These are phyloP conservation scores for Drosophila punjabiensis DNA, from an alignment of 1,140 invertebrate genomes.

Conservation along the genomic window DNA sequence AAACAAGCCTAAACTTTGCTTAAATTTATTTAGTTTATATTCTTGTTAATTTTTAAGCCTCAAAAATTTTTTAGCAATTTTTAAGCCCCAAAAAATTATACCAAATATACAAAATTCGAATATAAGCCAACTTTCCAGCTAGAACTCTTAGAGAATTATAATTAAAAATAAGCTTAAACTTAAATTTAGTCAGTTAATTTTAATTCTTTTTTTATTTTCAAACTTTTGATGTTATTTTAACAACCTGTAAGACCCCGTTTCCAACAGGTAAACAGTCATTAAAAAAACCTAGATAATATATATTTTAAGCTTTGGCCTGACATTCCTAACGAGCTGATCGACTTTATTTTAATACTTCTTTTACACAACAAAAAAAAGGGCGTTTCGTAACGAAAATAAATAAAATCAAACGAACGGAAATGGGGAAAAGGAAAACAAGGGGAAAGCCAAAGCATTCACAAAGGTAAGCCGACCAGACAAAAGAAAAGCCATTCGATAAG, in stretches of 20 bases:
- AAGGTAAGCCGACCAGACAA: conserved; percentile 42
- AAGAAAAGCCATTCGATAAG: conserved; percentile 43
- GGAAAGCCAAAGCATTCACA: conserved; percentile 9
- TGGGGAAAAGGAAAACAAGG: neutral
- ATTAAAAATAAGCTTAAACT: neutral
- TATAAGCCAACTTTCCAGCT: neutral
- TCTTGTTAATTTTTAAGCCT: too few relatives aligned
- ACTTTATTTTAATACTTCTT: conserved; percentile 8
- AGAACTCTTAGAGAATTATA: neutral
- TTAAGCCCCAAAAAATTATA: too few relatives aligned
- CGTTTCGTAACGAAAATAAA: conserved; percentile 6
- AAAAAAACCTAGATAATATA: neutral
- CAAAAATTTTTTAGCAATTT: too few relatives aligned
- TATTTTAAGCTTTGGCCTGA: neutral
- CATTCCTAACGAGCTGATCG: neutral
- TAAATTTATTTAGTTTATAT: too few relatives aligned
- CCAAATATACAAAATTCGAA: too few relatives aligned
- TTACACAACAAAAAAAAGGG: neutral
- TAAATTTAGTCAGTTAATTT: neutral
- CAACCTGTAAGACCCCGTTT: neutral
- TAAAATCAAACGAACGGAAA: conserved; percentile 13
- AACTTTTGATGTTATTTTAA: neutral
- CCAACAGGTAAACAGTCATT: too few relatives aligned
- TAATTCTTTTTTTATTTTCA: neutral
- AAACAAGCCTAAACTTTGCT: too few relatives aligned